Evolutionary conservation across 2,113 vertebrate genomes (phyloP), one percentile per base, ranked within the genome.

Genomic region (Noctilio leporinus): DNA sequence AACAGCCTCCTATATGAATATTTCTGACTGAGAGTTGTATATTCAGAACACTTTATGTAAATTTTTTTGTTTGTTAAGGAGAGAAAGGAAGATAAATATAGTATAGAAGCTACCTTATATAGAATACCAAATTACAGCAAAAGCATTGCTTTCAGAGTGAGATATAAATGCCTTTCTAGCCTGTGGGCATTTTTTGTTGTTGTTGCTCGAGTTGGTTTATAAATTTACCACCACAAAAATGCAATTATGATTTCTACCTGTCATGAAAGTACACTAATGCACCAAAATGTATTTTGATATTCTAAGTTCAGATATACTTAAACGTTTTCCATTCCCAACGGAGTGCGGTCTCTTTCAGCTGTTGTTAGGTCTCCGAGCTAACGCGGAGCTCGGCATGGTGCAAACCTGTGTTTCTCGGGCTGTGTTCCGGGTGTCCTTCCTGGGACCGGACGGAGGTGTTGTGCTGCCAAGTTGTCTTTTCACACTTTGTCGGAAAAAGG

Each of bases 201-300:
- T 92, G 88, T 96, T 95, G 89, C 91, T 86, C 43, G 91, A 91
- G n/a, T 92, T 94, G 38, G 49, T 57, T 96, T 95, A 93, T 95
- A 93, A 96, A 95, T 96, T 77, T 96, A 88, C 78, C 85, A 89
- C 28, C 40, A 72, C 72, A 96, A 84, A 96, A 94, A 95, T 91
- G 93, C 92, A 93, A 4, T 96, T 87, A 55, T 82, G 64, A 82
- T 73, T 96, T 89, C 82, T 95, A 64, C 82, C 86, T 95, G 62
- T 95, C 96, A 93, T 3, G n/a, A 95, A 96, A 93, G 95, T 97
- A 95, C 65, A 78, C 45, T 81, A 89, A 93, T 96, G 28, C 28
- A 86, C 45, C 83, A 81, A 94, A 72, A 87, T 94, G 24, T 93
- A 91, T 92, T 96, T 97, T 95, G 77, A 47, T 96, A 82, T 64